Conservation (phyloP, 2,888 invertebrate species). For the Drosophila kuntzei region DNA sequence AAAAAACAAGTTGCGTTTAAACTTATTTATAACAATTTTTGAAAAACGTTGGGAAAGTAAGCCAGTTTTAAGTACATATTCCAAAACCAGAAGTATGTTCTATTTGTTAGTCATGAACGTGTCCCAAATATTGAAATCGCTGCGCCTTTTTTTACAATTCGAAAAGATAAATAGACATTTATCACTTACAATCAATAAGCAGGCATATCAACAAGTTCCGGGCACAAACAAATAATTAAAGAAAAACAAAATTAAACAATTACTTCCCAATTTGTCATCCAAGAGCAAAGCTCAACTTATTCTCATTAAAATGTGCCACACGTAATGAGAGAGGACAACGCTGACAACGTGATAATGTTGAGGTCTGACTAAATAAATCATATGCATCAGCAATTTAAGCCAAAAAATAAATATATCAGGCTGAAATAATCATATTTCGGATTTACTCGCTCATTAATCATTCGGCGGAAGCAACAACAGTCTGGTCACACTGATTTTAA, state of each 20-base stretch:
- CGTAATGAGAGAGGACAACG: slow-evolving; percentile 56
- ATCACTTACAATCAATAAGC: slow-evolving; percentile 49
- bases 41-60: slow-evolving; percentile 53
- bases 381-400: slow-evolving; percentile 4
- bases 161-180: slow-evolving; percentile 22
- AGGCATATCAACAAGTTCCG: slow-evolving; percentile 63
- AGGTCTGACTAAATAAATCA: slow-evolving; percentile 51
- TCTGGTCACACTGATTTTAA: not conserved
- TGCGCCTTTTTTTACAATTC: slow-evolving; percentile 13
- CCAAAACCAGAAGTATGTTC: slow-evolving; percentile 23
- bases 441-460: not conserved
- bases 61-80: slow-evolving; percentile 21
- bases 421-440: slow-evolving; percentile 8
- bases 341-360: slow-evolving; percentile 43
- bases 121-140: slow-evolving; percentile 17
- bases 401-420: not conserved
- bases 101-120: slow-evolving; percentile 7
- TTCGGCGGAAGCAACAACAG: not conserved
- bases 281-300: slow-evolving; percentile 32
- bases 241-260: slow-evolving; percentile 42
- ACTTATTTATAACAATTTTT: slow-evolving; percentile 42
- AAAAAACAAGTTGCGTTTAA: slow-evolving; percentile 48
- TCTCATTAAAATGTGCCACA: slow-evolving; percentile 53
- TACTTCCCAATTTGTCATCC: slow-evolving; percentile 75
- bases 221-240: slow-evolving; percentile 17